Conservation (phyloP, 2,797 vertebrate genomes). For the Notamacropus eugenii region DNA sequence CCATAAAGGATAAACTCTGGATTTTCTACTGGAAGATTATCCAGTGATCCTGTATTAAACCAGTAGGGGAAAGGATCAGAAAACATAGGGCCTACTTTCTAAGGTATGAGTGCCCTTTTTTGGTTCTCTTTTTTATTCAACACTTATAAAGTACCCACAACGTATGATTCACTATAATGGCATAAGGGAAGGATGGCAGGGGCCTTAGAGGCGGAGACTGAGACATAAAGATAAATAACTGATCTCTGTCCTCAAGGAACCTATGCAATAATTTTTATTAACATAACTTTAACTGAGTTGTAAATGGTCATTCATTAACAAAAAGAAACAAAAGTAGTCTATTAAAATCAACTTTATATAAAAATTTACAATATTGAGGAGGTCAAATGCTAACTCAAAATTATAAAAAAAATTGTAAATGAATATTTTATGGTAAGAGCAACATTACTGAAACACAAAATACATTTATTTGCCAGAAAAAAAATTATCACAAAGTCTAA, state of each 20-base stretch:
- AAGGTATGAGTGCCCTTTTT: background rate
- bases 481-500: constrained; percentile 82
- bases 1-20: background rate
- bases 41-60: background rate
- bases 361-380: background rate
- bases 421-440: background rate
- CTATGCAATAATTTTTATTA: background rate
- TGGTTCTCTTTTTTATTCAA: background rate
- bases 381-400: background rate
- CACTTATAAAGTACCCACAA: background rate
- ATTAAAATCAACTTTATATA: background rate
- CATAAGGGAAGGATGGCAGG: background rate
- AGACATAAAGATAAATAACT: background rate
- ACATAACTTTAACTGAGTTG: background rate
- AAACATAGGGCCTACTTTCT: background rate
- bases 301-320: background rate
- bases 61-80: background rate
- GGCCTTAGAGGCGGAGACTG: background rate
- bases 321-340: background rate
- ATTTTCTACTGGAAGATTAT: background rate
- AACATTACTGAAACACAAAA: background rate
- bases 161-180: background rate
- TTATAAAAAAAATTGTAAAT: background rate
- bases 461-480: constrained; percentile 70
- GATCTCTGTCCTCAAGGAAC: background rate